Conservation (phyloP, 2,113 vertebrate genomes). For the Chaetodon auriga region DNA sequence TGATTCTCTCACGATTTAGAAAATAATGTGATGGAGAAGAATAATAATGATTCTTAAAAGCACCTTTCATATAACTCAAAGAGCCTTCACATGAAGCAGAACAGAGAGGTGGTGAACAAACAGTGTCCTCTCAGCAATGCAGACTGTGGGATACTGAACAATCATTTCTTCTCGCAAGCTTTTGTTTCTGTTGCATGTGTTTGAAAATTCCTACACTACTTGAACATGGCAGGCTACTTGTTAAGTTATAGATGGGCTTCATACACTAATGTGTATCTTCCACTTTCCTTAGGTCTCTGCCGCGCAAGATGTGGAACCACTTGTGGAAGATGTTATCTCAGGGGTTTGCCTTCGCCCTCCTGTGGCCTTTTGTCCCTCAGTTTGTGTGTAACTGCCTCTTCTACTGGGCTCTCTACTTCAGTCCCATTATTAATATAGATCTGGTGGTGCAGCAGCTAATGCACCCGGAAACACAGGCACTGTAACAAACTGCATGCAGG, state of each 20-base stretch:
- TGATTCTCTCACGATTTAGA: not conserved
- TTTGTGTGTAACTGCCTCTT: slow-evolving; percentile 95
- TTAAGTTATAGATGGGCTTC: not conserved
- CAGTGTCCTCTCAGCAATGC: too few species aligned
- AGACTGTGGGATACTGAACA: too few species aligned
- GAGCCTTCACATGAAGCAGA: not conserved
- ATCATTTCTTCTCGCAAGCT: not conserved
- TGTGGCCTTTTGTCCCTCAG: slow-evolving; percentile 95
- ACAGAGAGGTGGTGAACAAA: not conserved
- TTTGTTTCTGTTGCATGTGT: not conserved
- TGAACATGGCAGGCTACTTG: not conserved
- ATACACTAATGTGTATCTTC: not conserved
- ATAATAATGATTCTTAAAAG: not conserved
- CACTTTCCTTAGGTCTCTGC: slow-evolving; percentile 85
- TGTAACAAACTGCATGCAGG: slow-evolving; percentile 45
- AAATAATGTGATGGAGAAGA: not conserved
- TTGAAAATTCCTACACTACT: not conserved
- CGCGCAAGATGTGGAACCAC: slow-evolving; percentile 91
- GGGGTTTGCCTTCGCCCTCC: slow-evolving; percentile 89
- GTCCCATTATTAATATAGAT: slow-evolving; percentile 93
- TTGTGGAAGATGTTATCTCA: slow-evolving; percentile 92
- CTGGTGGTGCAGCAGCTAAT: slow-evolving; percentile 92
- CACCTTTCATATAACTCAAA: not conserved
- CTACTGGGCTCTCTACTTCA: slow-evolving; percentile 96
- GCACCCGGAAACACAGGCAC: slow-evolving; percentile 87